A percentile compares a stretch with the other conserved stretches of the same genome.
Evolutionary conservation across 2,113 vertebrate genomes (phyloP).

Genomic region (Nicator chloris): DNA sequence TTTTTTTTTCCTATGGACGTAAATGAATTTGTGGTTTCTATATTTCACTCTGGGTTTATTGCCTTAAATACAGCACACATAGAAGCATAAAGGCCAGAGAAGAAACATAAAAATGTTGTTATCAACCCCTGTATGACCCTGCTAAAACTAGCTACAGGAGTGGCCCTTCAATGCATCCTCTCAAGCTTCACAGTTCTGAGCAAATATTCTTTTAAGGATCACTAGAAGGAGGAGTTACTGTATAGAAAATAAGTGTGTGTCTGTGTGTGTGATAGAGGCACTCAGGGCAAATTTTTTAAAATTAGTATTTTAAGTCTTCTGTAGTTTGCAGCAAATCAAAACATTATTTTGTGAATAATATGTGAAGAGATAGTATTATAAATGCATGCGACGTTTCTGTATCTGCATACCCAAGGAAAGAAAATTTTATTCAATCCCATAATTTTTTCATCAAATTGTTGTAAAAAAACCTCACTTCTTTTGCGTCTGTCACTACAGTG

Average conservation of each 20-base stretch:
- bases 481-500: not conserved
- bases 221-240: not conserved
- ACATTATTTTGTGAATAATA: not conserved
- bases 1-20: not conserved
- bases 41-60: not conserved
- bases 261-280: not conserved
- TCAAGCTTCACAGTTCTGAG: not conserved
- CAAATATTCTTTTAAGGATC: not conserved
- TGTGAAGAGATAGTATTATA: not conserved
- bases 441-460: not conserved
- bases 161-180: not conserved
- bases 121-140: not conserved
- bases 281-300: not conserved
- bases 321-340: conserved; percentile 26
- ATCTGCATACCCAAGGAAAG: not conserved
- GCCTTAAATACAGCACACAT: not conserved
- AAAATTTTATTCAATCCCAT: not conserved
- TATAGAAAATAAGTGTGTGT: not conserved
- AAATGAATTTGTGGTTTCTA: not conserved
- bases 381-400: not conserved
- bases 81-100: not conserved
- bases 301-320: not conserved
- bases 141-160: not conserved
- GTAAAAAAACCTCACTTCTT: not conserved
- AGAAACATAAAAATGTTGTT: not conserved